Percentiles rank a stretch among this genome's conserved stretches.
Conservation (phyloP, 92 coral and sea anemone genomes). For the Epizoanthus rinbou region DNA sequence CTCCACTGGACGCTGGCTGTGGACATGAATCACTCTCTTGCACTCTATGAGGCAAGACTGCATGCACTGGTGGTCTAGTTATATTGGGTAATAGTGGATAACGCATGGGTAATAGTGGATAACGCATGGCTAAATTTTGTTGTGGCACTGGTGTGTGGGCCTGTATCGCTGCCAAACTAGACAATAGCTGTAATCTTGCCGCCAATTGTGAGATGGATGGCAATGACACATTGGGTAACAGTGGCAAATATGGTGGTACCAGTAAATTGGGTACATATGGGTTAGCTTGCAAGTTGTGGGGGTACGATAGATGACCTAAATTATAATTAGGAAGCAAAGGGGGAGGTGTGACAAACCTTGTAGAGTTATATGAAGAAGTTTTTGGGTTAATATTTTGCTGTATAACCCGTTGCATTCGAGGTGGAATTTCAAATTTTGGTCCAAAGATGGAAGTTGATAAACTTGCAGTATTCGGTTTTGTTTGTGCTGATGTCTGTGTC, state of each 20-base stretch:
- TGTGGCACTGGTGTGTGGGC: neutral
- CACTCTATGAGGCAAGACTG: neutral
- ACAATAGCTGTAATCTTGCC: neutral
- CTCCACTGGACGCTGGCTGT: neutral
- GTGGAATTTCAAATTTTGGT: constrained; percentile 37
- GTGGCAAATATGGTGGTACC: neutral
- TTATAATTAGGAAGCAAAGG: constrained; percentile 2
- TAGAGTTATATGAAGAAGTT: neutral
- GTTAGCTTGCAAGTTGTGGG: neutral
- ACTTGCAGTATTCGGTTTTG: neutral
- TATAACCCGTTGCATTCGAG: constrained; percentile 22
- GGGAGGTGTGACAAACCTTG: constrained; percentile 39
- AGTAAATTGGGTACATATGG: neutral
- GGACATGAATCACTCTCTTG: neutral
- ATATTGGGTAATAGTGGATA: neutral
- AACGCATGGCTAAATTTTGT: neutral
- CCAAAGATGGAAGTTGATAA: constrained; percentile 20
- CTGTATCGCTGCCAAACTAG: neutral
- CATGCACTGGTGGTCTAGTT: neutral
- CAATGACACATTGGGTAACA: neutral
- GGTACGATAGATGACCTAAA: neutral
- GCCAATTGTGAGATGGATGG: neutral
- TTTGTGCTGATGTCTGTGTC: constrained; percentile 3
- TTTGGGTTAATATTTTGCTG: constrained; percentile 8
- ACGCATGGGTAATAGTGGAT: neutral